Evolutionary conservation across 2,113 vertebrate genomes (phyloP).

Genomic region (Aegithalos caudatus): DNA sequence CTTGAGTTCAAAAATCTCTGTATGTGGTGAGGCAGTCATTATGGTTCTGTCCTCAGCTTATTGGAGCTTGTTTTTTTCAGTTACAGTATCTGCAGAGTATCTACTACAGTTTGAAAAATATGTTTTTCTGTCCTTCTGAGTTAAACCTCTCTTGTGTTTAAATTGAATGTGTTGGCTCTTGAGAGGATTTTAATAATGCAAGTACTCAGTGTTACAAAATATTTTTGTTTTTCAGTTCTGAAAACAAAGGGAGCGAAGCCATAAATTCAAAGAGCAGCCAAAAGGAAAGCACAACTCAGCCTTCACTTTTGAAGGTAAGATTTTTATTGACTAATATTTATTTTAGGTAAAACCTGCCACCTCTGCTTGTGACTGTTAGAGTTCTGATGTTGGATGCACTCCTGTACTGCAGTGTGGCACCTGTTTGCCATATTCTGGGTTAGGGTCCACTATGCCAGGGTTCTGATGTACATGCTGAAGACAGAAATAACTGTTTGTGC

Average conservation of each 20-base stretch:
- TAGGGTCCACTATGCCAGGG: neutral
- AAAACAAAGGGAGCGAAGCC: constrained; percentile 70
- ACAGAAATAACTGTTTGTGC: neutral
- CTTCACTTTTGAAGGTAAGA: constrained; percentile 71
- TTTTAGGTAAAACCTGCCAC: neutral
- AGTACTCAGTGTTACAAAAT: neutral
- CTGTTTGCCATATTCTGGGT: neutral
- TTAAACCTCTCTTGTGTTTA: neutral
- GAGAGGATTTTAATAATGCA: neutral
- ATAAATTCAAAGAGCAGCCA: constrained; percentile 50
- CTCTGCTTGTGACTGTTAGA: neutral
- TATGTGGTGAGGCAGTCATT: neutral
- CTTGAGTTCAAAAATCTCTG: neutral
- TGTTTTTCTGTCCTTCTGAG: neutral
- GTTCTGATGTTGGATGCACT: neutral
- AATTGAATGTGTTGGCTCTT: neutral
- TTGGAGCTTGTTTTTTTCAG: neutral
- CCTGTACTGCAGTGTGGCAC: neutral
- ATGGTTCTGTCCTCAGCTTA: neutral
- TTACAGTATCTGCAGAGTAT: neutral
- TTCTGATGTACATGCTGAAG: neutral
- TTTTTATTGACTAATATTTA: constrained; percentile 20
- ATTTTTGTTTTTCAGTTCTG: constrained; percentile 75
- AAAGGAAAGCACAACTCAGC: constrained; percentile 67
- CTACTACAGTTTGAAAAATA: neutral